Evolutionary conservation across 2,797 vertebrate genomes (phyloP).

Genomic region (Emys orbicularis): DNA sequence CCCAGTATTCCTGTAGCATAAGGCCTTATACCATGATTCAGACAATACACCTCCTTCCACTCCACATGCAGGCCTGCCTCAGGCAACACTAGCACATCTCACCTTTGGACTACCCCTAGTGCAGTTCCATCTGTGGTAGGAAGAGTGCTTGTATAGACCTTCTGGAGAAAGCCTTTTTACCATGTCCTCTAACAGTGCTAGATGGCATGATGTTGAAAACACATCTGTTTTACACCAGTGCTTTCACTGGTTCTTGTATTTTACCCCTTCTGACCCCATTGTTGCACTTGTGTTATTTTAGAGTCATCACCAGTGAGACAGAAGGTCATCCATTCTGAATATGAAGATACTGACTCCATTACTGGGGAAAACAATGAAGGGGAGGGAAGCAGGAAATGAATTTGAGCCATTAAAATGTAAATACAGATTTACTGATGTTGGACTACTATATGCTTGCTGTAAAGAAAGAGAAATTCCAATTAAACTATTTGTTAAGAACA

Average conservation of each 20-base stretch:
- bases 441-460: not conserved
- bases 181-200: not conserved
- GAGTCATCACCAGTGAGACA: constrained; percentile 6
- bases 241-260: not conserved
- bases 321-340: not conserved
- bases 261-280: not conserved
- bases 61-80: too few relatives aligned
- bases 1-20: too few relatives aligned
- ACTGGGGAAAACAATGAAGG: constrained; percentile 51
- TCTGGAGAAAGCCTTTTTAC: too few relatives aligned
- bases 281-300: constrained; percentile 29
- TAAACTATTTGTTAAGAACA: not conserved
- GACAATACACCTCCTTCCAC: too few relatives aligned
- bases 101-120: too few relatives aligned
- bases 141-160: too few relatives aligned
- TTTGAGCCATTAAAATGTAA: constrained; percentile 56
- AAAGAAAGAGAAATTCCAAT: constrained; percentile 12
- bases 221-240: not conserved
- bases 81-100: too few relatives aligned
- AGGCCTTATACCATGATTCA: too few relatives aligned
- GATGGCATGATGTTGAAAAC: not conserved
- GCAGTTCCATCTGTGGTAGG: too few relatives aligned
- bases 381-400: constrained; percentile 14
- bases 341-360: constrained; percentile 50
- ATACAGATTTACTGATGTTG: constrained; percentile 42